Conservation (phyloP, 2,113 vertebrate genomes). For the Ciconia maguari region DNA sequence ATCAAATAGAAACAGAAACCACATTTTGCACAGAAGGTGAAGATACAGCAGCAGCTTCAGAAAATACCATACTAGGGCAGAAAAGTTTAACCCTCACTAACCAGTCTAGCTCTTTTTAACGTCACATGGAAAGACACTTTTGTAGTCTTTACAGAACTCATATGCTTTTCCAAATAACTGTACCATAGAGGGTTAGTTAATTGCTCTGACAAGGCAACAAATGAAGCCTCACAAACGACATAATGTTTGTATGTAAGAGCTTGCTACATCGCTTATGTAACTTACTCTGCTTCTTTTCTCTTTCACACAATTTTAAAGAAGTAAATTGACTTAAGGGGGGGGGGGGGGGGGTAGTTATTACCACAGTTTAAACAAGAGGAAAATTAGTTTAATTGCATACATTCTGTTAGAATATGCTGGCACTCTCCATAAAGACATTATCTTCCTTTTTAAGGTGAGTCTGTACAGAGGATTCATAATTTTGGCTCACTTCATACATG, state of each 20-base stretch:
- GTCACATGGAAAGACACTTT: neutral
- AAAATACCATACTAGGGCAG: constrained; percentile 22
- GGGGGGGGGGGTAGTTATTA: neutral
- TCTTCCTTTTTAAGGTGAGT: neutral
- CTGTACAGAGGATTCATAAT: neutral
- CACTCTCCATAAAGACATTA: neutral
- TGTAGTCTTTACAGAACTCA: neutral
- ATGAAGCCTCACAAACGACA: neutral
- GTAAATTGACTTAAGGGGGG: neutral
- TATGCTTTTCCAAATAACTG: neutral
- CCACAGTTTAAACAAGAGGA: neutral
- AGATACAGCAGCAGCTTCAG: neutral
- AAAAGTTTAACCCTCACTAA: neutral
- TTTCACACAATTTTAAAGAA: neutral
- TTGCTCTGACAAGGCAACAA: neutral
- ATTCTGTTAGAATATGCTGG: neutral
- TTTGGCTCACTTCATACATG: neutral
- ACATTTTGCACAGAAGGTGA: neutral
- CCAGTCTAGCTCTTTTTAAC: neutral
- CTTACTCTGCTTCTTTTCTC: neutral
- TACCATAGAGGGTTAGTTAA: neutral
- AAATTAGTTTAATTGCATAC: constrained; percentile 14
- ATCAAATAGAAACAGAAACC: constrained; percentile 16
- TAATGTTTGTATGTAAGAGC: neutral
- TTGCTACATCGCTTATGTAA: neutral